Evolutionary conservation across 2,888 invertebrate genomes (phyloP), one percentile per base, ranked within the genome.

Genomic region (Cephus pulcher): DNA sequence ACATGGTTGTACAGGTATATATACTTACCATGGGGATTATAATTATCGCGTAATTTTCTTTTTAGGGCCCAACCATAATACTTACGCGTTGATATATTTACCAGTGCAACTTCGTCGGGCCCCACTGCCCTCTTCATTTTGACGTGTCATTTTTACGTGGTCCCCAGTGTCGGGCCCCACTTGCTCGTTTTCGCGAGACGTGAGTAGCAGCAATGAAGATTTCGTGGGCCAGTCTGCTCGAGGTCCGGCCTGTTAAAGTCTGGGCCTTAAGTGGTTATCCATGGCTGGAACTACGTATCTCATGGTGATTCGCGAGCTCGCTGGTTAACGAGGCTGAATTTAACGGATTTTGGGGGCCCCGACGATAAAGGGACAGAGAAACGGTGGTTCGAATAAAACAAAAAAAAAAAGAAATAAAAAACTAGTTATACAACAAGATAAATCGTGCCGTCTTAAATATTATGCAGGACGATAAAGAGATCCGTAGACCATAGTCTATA

Each of bases 381-480:
- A 56, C 56, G 56, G 56, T 56, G 56, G 9, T 9, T 56, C 56
- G 23, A 23, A 23, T 56, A 9, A 9, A 35, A 71, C 3, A 69
- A 76, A 76, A 56, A 40, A 71, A 70, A 69, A 35, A 3, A 3
- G 3, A 12, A 35, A 35, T 12, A 4, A 78, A 76, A 76, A 76
- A 40, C 68, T 12, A 40, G 32, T 15, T 30, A 37, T 73, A 74
- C 34, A 23, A 78, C 32, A 37, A 33, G 34, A 76, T n/a, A 37
- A 37, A 74, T 70, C 70, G 73, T n/a, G 68, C 56, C 56, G 2
- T 23, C 9, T 56, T 56, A 56, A 56, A 56, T 56, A 56, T 56
- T 56, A 56, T 56, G 56, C 56, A 56, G 23, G 56, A 56, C 56
- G 56, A 56, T 56, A 56, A 56, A 23, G 6, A 23, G 2, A 56